Conservation (phyloP, 1,140 invertebrate species). For the Drosophila dunni region DNA sequence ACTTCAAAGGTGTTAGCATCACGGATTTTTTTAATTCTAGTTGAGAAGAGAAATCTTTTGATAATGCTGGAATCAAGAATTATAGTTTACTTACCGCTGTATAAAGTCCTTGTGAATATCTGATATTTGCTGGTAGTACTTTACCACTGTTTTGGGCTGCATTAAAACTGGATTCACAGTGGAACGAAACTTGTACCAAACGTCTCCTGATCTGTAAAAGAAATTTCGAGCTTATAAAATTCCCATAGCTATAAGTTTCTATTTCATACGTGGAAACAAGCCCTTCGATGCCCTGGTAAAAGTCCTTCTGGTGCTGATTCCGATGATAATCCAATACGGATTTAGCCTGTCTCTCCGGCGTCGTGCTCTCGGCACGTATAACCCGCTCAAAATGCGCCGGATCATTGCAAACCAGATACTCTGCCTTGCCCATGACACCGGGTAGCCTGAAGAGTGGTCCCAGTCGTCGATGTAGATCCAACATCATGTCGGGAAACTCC, state of each 20-base stretch:
- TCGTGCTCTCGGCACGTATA: constrained; percentile 59
- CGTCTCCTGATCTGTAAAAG: constrained; percentile 53
- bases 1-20: constrained; percentile 86
- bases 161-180: constrained; percentile 74
- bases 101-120: constrained; percentile 75
- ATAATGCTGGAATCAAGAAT: neutral
- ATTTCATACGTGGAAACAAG: constrained; percentile 42
- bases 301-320: constrained; percentile 43
- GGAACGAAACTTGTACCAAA: constrained; percentile 65
- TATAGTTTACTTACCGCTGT: constrained; percentile 47
- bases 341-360: constrained; percentile 61
- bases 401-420: constrained; percentile 52
- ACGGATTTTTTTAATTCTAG: constrained; percentile 75
- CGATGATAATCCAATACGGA: constrained; percentile 53
- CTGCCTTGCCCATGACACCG: constrained; percentile 32
- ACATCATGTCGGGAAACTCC: constrained; percentile 33
- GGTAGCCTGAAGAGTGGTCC: constrained; percentile 49
- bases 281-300: constrained; percentile 59
- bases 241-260: neutral
- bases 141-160: constrained; percentile 69
- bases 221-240: neutral
- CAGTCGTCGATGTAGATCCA: constrained; percentile 38
- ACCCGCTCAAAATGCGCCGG: constrained; percentile 67
- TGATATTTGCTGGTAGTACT: constrained; percentile 70
- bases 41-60: no score